Base-by-base conservation (phyloP, 2,888 invertebrate species). In the Barypeithes pellucidus region DNA sequence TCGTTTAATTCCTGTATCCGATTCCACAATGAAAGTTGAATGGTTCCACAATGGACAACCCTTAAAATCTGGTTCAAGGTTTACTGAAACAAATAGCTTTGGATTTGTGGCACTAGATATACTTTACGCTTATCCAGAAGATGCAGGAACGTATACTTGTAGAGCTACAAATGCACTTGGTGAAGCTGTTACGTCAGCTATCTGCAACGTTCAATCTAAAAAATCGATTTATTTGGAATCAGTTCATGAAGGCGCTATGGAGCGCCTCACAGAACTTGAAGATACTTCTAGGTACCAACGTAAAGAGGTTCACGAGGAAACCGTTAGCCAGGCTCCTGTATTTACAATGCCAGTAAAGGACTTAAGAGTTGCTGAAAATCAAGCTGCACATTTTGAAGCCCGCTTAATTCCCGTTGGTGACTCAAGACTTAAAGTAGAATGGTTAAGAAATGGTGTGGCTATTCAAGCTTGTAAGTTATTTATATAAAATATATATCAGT, bases 91-190 rank as follows among this genome's bases (percentile, higher is more conserved):
- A 8, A 95, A 97, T 83, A 98, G 96, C 87, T 99, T 99, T 85
- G 99, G 99, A 50, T 99, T 97, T 84, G 98, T 98, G 12, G 96
- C 98, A 22, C 88, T 99, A 71, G 99, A 99, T 84, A 97, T 99
- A 79, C 91, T 97, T 89, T 95, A 97, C 79, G 95, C 96, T 72
- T 93, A 97, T 82, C 95, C 98, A 8, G 99, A 99, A 85, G 99
- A 99, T 88, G 94, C 95, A 14, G 99, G 99, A 57, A 94, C 94
- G 0, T 99, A 99, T 84, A 98, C 97, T 0, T 96, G 97, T 85
- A 91, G 96, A 81, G 97, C 98, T 1, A 93, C 91, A 65, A 99
- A 98, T 82, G 93, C 93, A 63, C 89, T 95, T 14, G 99, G 99
- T 45, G 95, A 97, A 88, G 96, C 96, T 36, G 94, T 97, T 12